phyloP scores from a whole-genome alignment of 2,113 vertebrate species.

The Ardeotis arabs region DNA sequence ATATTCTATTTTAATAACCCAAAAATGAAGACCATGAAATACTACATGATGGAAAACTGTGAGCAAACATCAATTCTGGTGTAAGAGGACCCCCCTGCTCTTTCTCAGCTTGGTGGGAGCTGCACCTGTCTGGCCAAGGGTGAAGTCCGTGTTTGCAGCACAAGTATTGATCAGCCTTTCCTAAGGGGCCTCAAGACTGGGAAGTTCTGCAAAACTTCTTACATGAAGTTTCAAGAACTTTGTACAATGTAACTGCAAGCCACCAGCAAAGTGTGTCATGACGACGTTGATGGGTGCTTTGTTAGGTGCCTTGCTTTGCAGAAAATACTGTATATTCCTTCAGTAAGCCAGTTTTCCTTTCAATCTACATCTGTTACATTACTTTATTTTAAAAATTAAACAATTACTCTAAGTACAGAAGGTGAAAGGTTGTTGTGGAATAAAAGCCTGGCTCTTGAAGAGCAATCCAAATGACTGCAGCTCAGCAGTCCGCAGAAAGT shows the following conservation, averaged over 20 bases:
- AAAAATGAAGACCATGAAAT: constrained; percentile 28
- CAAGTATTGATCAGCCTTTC: not conserved
- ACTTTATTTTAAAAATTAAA: not conserved
- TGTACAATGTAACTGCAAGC: not conserved
- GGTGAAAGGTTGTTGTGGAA: not conserved
- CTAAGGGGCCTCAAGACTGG: not conserved
- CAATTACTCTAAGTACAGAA: not conserved
- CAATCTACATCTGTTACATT: not conserved
- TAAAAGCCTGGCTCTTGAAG: not conserved
- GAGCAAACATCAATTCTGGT: not conserved
- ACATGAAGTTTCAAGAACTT: not conserved
- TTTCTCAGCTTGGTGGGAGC: not conserved
- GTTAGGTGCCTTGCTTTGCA: not conserved
- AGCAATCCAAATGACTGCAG: not conserved
- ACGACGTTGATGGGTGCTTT: not conserved
- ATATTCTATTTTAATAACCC: constrained; percentile 48
- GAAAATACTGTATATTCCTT: not conserved
- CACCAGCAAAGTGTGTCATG: not conserved
- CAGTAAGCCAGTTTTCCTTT: not conserved
- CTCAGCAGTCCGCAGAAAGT: not conserved
- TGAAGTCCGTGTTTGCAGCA: not conserved
- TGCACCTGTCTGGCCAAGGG: constrained; percentile 26
- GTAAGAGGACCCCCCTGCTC: constrained; percentile 3
- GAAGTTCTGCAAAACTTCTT: not conserved
- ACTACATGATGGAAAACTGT: not conserved